These are phyloP conservation scores for Drosophila malerkotliana DNA, from an alignment of 1,140 invertebrate genomes.

Conservation along the genomic window DNA sequence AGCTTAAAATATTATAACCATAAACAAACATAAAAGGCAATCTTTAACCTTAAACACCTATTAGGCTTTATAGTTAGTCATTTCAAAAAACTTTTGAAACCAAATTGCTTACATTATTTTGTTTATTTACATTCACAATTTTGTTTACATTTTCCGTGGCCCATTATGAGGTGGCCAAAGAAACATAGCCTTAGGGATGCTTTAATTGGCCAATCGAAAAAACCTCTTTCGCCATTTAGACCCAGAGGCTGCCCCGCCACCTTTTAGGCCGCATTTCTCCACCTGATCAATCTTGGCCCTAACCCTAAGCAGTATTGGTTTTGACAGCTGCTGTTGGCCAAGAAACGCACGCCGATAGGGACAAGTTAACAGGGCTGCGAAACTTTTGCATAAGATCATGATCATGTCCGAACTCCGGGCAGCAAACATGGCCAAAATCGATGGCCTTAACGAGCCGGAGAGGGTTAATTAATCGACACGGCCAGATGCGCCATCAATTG, in stretches of 20 bases:
- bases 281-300: slow-evolving; percentile 19
- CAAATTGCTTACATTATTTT: too few relatives aligned
- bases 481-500: slow-evolving; percentile 5
- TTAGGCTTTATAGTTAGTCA: too few relatives aligned
- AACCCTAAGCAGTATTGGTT: slow-evolving; percentile 11
- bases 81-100: too few relatives aligned
- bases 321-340: slow-evolving; percentile 7
- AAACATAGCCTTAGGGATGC: slow-evolving; percentile 5
- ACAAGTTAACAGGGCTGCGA: slow-evolving; percentile 29
- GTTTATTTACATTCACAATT: neutral
- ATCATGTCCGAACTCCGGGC: neutral
- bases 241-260: neutral
- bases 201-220: slow-evolving; percentile 4
- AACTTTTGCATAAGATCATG: slow-evolving; percentile 20
- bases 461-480: slow-evolving; percentile 17
- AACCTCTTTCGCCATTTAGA: slow-evolving; percentile 15
- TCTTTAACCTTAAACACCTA: too few relatives aligned
- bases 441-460: slow-evolving; percentile 26
- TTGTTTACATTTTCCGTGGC: neutral
- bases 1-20: neutral
- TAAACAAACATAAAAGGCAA: neutral
- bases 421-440: slow-evolving; percentile 15
- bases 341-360: slow-evolving; percentile 18
- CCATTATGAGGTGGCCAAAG: neutral
- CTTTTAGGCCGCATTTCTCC: slow-evolving; percentile 8